Evolutionary conservation across 2,888 invertebrate species (phyloP), one percentile per base, ranked within the genome.

Genomic region (Chrysodeixis includens): DNA sequence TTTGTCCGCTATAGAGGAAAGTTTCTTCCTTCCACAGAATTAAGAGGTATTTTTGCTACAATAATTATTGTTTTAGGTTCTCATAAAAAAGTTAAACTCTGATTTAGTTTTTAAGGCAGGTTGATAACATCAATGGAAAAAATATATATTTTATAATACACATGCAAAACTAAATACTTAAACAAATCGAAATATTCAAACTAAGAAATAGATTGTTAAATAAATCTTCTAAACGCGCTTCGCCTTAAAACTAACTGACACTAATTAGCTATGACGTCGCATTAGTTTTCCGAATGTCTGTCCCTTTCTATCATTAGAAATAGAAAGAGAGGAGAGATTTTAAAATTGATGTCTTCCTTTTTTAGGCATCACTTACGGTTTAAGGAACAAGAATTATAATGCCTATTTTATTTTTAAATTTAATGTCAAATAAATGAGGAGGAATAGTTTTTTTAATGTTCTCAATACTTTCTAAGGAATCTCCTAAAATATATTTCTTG

Each of bases 191-290:
- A 16, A 44, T 5, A n/a, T 16, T n/a, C 4, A 2, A 44, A 7
- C 8, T 16, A n/a, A n/a, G 8, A 16, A 16, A n/a, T 5, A 40
- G 16, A 44, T 44, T 16, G 4, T 14, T 35, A 35, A 35, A 35
- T 9, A 35, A 35, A 35, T n/a, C 4, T n/a, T 1, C 46, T 10
- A 20, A 49, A 49, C 20, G 5, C 10, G 20, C 88, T 82, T 85
- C 81, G 44, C 88, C 91, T 92, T 92, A 91, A 92, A 71, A 64
- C 74, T 76, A 84, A 83, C 84, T 87, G 86, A 92, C 88, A 83
- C 86, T 92, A 92, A 93, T 93, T 92, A 91, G 88, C 84, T 90
- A 88, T 90, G 92, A 92, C 92, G 88, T 82, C 84, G 85, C 90
- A 92, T 92, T 89, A 91, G 87, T 92, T 89, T 89, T 85, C 78